A percentile compares a stretch with the other conserved stretches of the same genome.
phyloP scores from a whole-genome alignment of 2,797 vertebrate species.

The Galagoides demidoff region DNA sequence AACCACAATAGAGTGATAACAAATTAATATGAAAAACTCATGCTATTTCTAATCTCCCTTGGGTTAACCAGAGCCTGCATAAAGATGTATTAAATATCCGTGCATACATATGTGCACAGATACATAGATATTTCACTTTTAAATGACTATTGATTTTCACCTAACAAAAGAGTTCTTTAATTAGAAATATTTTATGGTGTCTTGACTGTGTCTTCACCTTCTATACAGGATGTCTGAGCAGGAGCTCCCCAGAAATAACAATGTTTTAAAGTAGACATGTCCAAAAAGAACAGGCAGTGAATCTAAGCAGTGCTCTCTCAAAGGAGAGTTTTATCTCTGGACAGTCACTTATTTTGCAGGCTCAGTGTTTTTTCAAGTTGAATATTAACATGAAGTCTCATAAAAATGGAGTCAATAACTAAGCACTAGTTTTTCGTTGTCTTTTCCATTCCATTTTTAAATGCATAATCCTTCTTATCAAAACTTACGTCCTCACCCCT shows the following conservation, averaged over 20 bases:
- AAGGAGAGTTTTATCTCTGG: background rate
- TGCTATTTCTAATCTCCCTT: background rate
- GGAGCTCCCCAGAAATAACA: conserved; percentile 13
- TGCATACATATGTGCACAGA: background rate
- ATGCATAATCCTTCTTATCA: background rate
- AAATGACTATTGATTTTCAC: background rate
- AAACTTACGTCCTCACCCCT: background rate
- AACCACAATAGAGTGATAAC: background rate
- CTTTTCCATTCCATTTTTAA: background rate
- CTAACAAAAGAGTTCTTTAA: conserved; percentile 55
- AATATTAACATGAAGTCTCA: background rate
- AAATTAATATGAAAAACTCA: background rate
- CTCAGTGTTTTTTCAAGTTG: conserved; percentile 15
- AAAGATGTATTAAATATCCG: background rate
- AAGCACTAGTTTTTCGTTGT: background rate
- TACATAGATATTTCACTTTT: background rate
- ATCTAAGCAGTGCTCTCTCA: background rate
- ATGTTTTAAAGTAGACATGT: conserved; percentile 30
- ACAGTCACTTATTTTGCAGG: background rate
- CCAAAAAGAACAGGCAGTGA: background rate
- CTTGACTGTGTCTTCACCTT: conserved; percentile 13
- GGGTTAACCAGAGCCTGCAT: background rate
- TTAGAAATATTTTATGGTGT: conserved; percentile 18
- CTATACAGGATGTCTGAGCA: background rate
- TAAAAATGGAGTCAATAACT: background rate